These are phyloP conservation scores for Dicycla oo DNA, from an alignment of 2,888 invertebrate species.

Conservation along the genomic window DNA sequence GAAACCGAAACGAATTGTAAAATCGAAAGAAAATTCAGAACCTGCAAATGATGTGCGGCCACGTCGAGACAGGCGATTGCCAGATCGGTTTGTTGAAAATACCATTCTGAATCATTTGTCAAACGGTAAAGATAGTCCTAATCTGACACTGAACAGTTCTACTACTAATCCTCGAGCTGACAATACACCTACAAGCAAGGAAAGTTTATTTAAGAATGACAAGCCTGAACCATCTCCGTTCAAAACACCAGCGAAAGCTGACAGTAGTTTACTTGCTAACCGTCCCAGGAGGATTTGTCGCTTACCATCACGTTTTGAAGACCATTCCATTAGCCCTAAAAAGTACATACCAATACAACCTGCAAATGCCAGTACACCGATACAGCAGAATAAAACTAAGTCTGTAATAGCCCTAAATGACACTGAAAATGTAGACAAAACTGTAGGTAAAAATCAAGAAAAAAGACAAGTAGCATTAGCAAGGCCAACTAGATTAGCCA, in stretches of 20 bases:
- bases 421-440: constrained; percentile 1
- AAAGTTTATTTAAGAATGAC: constrained; percentile 44
- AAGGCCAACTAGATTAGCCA: constrained; percentile 34
- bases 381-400: constrained; percentile 65
- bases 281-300: constrained; percentile 81
- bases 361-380: constrained; percentile 82
- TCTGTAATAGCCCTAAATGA: background rate
- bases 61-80: constrained; percentile 77
- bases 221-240: constrained; percentile 64
- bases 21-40: constrained; percentile 23
- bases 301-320: constrained; percentile 82
- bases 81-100: constrained; percentile 76
- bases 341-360: constrained; percentile 80
- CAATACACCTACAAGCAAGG: constrained; percentile 22
- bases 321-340: constrained; percentile 81
- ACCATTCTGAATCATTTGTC: constrained; percentile 69
- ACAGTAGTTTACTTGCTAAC: constrained; percentile 72
- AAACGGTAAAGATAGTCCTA: constrained; percentile 63
- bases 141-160: constrained; percentile 19
- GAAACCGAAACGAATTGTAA: constrained; percentile 28
- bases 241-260: constrained; percentile 72
- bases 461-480: constrained; percentile 33
- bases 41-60: constrained; percentile 64
- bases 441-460: constrained; percentile 29
- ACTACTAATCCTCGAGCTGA: background rate